Base-by-base conservation (phyloP, 30 jellyfish, hydroid and myxozoan genomes). In the Cassiopea andromeda region DNA sequence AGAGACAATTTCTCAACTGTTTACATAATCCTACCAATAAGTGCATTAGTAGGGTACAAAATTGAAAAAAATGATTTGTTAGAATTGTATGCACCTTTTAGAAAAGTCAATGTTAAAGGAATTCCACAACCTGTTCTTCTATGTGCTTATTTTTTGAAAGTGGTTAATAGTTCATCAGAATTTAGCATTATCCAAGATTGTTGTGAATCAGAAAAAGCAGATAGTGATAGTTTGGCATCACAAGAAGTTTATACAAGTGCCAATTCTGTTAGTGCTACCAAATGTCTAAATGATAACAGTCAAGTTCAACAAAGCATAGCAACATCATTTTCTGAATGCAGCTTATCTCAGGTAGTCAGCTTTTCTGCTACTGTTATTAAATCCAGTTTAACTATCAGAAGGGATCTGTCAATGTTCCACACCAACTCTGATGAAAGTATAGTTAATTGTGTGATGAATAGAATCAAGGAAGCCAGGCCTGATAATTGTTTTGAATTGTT, bases 71-170 rank as follows among this genome's bases (percentile, higher is more conserved):
- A 64, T 57, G 58, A 75, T 45, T 12, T 61, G 16, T 48, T 87
- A 14, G 48, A 78, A 78, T 79, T 87, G 16, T 72, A 14, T 72
- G 72, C 82, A 1, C 94, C 94, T n/a, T 87, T 74, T 75, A 67
- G 64, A 60, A 87, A 46, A 50, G 54, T 87, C 44, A 16, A 19
- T 10, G 77, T 68, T 17, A 64, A 59, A 46, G 73, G 66, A 7
- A 15, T 54, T 16, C 73, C 46, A 60, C 45, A 6, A 15, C 64
- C 59, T 9, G 79, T 83, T 15, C 73, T 83, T 54, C 44, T 83
- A 67, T 83, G 83, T 48, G 84, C 91, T 16, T 83, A 83, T 46
- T 73, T 69, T 61, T 19, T 83, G 8, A 70, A 71, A 69, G 74
- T 48, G 46, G 58, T 64, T 17, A n/a, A 59, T n/a, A 44, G 15